Conservation (phyloP, 2,113 vertebrate species). For the Tringa solitaria region DNA sequence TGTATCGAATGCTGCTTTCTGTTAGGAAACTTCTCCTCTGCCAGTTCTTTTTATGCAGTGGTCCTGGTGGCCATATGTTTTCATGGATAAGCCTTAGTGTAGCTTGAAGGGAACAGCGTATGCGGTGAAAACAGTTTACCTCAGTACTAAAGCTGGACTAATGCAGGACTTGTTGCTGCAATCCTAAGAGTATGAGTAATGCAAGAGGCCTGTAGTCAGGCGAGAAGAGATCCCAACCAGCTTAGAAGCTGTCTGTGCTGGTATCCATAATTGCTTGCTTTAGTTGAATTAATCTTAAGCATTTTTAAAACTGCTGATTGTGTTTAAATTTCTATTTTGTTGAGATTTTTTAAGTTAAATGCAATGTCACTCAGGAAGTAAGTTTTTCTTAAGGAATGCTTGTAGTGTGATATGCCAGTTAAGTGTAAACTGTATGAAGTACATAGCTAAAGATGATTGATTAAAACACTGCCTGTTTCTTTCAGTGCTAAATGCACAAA, state of each 20-base stretch:
- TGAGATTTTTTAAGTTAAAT: background rate
- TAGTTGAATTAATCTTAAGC: background rate
- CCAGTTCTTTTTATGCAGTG: background rate
- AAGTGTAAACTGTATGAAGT: slow-evolving; percentile 5
- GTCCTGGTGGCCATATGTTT: background rate
- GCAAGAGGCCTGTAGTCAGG: background rate
- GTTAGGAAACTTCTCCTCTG: background rate
- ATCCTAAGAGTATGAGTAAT: background rate
- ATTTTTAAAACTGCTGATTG: background rate
- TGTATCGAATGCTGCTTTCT: background rate
- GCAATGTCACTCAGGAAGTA: background rate
- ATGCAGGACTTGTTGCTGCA: background rate
- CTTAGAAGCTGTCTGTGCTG: background rate
- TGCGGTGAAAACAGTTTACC: background rate
- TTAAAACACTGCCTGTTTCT: slow-evolving; percentile 27
- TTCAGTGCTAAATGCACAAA: slow-evolving; percentile 34
- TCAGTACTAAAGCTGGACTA: background rate
- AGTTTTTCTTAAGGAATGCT: background rate
- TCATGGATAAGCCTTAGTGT: background rate
- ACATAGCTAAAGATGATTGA: slow-evolving; percentile 6
- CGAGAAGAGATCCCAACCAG: background rate
- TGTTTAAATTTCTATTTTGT: background rate
- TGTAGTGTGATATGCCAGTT: background rate
- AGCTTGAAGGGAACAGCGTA: background rate
- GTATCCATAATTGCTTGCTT: background rate